Base-by-base conservation (phyloP, 1,140 invertebrate genomes). In the Trachelipus rathkii region DNA sequence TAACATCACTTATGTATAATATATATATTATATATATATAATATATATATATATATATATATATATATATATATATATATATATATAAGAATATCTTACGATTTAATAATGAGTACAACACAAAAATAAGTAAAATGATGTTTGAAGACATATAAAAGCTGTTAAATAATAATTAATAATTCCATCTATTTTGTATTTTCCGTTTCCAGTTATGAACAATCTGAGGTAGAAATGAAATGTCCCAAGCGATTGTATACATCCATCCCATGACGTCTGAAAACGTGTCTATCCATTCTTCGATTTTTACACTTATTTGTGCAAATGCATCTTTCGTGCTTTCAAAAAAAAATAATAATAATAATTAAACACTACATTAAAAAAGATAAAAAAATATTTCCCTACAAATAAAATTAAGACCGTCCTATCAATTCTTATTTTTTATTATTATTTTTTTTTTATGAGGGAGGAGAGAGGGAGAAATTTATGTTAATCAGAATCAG, bases 181-280 rank as follows among this genome's bases (percentile, higher is more conserved):
- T n/a, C n/a, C n/a, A n/a, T n/a, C n/a, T n/a, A n/a, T n/a, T n/a
- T n/a, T n/a, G n/a, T n/a, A n/a, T 96, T 53, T 96, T 88, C 78
- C 88, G 90, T 84, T 89, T 60, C 50, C 50, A 99, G 86, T 99
- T 99, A 75, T 89, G 89, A 82, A 90, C 91, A 19, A 96, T 92
- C 87, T 99, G 97, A 8, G 97, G 97, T 88, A 99, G 99, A 86
- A 99, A 99, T 4, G 96, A 99, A 11, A 99, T 86, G 5, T 95
- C 97, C 97, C 97, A 99, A 19, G 95, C 95, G 44, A 91, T 88
- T 86, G 99, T 99, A 85, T 99, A 99, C 15, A 97, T 87, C 97
- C 97, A 99, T 33, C 97, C 97, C 83, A 98, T 91, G 0, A 96
- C 88, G 76, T 88, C 85, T 75, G 92, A 95, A 11, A 95, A 86